Evolutionary conservation across 2,113 vertebrate species (phyloP).

Genomic region (Cyrtonyx montezumae): DNA sequence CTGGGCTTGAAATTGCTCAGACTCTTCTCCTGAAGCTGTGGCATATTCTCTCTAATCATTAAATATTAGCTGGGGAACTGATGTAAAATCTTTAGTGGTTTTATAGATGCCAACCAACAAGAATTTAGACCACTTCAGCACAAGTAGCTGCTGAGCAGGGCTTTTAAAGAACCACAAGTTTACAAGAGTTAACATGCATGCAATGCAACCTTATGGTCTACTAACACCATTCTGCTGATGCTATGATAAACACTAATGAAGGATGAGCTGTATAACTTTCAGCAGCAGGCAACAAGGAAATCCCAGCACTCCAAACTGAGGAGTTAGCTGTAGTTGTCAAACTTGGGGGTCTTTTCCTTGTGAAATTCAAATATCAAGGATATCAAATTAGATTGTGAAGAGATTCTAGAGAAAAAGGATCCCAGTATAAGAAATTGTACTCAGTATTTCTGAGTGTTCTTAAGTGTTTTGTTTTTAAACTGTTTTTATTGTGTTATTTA

Average conservation of each 20-base stretch:
- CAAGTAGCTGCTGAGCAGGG: not conserved
- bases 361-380: not conserved
- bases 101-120: not conserved
- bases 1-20: not conserved
- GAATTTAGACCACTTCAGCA: not conserved
- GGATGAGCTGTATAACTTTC: not conserved
- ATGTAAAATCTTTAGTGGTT: not conserved
- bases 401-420: not conserved
- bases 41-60: not conserved
- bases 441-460: not conserved
- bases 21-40: not conserved
- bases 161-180: not conserved
- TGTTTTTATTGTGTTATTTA: not conserved
- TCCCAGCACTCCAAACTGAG: not conserved
- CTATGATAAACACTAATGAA: not conserved
- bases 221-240: not conserved
- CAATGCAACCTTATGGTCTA: not conserved
- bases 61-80: not conserved
- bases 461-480: not conserved
- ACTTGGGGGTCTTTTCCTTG: not conserved
- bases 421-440: not conserved
- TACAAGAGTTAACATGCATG: fast-evolving
- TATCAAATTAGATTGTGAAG: not conserved
- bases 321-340: not conserved
- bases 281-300: not conserved